phyloP scores from a whole-genome alignment of 2,797 vertebrate genomes.

The Buphagus erythrorhynchus region DNA sequence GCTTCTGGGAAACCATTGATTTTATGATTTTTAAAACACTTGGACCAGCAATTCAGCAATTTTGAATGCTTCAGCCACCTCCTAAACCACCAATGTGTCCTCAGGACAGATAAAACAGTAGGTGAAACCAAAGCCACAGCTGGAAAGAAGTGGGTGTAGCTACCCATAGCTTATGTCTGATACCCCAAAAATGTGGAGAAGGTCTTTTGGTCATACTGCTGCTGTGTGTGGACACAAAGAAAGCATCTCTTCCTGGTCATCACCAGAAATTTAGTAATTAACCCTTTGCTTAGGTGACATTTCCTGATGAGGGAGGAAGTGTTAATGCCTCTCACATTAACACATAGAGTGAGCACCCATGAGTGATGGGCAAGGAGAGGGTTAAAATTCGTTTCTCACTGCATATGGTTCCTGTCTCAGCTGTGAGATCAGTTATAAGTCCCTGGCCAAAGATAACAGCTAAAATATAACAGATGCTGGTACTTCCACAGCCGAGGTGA shows the following conservation, averaged over 20 bases:
- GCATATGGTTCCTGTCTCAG: conserved; percentile 64
- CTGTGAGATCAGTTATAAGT: conserved; percentile 63
- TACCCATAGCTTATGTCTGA: not conserved
- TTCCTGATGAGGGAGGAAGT: not conserved
- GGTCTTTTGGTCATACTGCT: not conserved
- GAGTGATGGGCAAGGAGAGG: conserved; percentile 20
- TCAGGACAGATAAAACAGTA: not conserved
- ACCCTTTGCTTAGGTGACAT: not conserved
- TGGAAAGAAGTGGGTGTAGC: not conserved
- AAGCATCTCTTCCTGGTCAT: not conserved
- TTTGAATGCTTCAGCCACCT: not conserved
- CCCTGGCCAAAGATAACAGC: conserved; percentile 70
- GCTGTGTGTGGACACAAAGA: not conserved
- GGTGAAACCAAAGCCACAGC: not conserved
- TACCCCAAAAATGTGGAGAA: not conserved
- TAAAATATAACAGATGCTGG: conserved; percentile 65
- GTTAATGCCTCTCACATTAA: conserved; percentile 53
- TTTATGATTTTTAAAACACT: not conserved
- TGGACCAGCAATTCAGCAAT: not conserved
- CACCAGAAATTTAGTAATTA: not conserved
- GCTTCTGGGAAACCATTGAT: not conserved
- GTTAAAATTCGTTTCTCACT: conserved; percentile 46
- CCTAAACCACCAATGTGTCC: not conserved
- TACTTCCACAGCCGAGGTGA: conserved; percentile 57
- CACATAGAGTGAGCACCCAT: not conserved